These are phyloP conservation scores for Picus viridis DNA, from an alignment of 2,797 vertebrate genomes.

Conservation along the genomic window DNA sequence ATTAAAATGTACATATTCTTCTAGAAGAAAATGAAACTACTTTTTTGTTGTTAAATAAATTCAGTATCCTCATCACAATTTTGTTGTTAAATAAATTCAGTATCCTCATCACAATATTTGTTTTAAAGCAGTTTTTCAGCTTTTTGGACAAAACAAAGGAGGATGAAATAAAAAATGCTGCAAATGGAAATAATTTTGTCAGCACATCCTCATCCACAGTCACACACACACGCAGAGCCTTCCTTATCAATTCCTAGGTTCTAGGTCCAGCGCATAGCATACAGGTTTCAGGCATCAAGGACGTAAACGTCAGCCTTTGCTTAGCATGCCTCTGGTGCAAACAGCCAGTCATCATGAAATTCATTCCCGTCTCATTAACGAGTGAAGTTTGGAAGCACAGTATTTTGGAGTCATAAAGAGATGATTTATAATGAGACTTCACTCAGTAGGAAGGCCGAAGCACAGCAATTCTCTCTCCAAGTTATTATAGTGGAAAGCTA, in stretches of 20 bases:
- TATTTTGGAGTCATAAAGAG: slow-evolving; percentile 73
- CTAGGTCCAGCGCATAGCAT: slow-evolving; percentile 5
- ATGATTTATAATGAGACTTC: slow-evolving; percentile 77
- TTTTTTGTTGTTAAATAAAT: slow-evolving; percentile 12
- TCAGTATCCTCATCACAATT: slow-evolving; percentile 43
- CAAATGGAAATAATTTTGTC: slow-evolving; percentile 41
- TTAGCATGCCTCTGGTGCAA: slow-evolving; percentile 23
- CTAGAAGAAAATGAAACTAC: slow-evolving; percentile 50
- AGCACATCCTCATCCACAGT: neutral
- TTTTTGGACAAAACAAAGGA: neutral
- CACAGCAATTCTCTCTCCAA: slow-evolving; percentile 58
- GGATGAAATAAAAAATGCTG: slow-evolving; percentile 7
- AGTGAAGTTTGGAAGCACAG: slow-evolving; percentile 61
- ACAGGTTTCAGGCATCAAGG: slow-evolving; percentile 19
- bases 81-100: slow-evolving; percentile 49
- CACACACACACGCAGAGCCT: neutral
- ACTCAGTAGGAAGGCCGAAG: slow-evolving; percentile 66
- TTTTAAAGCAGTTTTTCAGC: neutral
- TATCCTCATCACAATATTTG: neutral
- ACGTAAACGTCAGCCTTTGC: slow-evolving; percentile 61
- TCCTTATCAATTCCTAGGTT: slow-evolving; percentile 40
- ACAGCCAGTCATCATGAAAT: slow-evolving; percentile 68
- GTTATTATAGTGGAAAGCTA: slow-evolving; percentile 70
- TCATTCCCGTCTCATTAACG: slow-evolving; percentile 73
- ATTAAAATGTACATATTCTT: slow-evolving; percentile 75